Evolutionary conservation across 2,888 invertebrate genomes (phyloP).

Genomic region (Rhabditoides inermis): DNA sequence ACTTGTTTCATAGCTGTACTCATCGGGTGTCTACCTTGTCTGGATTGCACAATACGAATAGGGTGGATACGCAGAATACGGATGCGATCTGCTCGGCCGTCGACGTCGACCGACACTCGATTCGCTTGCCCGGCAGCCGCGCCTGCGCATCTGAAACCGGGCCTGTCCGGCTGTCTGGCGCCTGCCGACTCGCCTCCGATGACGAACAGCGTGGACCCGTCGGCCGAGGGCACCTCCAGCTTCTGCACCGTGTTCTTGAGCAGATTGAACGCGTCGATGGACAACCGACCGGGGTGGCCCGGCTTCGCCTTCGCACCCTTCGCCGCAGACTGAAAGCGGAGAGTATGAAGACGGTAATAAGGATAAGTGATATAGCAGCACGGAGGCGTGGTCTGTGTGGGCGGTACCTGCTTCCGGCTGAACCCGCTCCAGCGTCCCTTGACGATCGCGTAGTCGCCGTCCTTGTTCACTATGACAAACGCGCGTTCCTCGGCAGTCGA

Average conservation of each 20-base stretch:
- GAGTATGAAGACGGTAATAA: background rate
- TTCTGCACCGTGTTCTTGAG: slow-evolving; percentile 52
- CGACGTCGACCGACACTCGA: slow-evolving; percentile 50
- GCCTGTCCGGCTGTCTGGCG: background rate
- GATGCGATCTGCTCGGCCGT: slow-evolving; percentile 56
- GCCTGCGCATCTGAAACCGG: slow-evolving; percentile 50
- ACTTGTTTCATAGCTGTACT: too few relatives aligned
- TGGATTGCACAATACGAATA: slow-evolving; percentile 58
- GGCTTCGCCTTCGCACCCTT: slow-evolving; percentile 36
- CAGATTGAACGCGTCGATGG: slow-evolving; percentile 50
- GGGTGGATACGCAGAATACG: slow-evolving; percentile 56
- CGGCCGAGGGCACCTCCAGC: slow-evolving; percentile 48
- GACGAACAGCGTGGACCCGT: slow-evolving; percentile 47
- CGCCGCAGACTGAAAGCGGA: slow-evolving; percentile 7
- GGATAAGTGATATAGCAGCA: background rate
- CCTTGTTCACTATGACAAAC: slow-evolving; percentile 55
- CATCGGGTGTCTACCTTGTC: slow-evolving; percentile 50
- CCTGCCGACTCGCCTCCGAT: slow-evolving; percentile 50
- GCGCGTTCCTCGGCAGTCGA: slow-evolving; percentile 55
- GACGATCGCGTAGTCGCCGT: slow-evolving; percentile 56
- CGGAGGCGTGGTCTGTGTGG: background rate
- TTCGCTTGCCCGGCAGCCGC: slow-evolving; percentile 46
- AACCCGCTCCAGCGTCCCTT: slow-evolving; percentile 56
- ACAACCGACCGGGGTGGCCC: slow-evolving; percentile 45
- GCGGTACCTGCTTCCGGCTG: slow-evolving; percentile 30